These are phyloP conservation scores for Nerophis lumbriciformis DNA, from an alignment of 2,113 vertebrate species.

Conservation along the genomic window DNA sequence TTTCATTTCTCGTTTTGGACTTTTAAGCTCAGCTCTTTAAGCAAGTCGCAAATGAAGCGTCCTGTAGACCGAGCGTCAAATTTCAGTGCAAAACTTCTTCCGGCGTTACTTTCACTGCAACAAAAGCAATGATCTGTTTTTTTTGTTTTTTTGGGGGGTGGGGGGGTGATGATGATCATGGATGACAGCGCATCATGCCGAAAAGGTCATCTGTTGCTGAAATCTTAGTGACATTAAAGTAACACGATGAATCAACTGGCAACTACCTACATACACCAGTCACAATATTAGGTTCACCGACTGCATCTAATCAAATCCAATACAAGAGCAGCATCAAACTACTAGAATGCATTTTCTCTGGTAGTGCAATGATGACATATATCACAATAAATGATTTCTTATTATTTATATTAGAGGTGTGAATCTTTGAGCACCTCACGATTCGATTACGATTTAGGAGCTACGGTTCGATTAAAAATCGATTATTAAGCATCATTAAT, in stretches of 20 bases:
- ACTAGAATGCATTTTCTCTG: too few relatives aligned
- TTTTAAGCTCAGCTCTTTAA: not conserved
- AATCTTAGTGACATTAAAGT: conserved; percentile 50
- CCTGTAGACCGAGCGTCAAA: not conserved
- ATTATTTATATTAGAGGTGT: too few relatives aligned
- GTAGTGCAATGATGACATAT: too few relatives aligned
- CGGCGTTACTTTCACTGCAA: not conserved
- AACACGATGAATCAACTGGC: conserved; percentile 33
- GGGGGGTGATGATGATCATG: not conserved
- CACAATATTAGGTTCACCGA: not conserved
- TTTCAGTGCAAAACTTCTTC: not conserved
- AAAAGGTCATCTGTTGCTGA: conserved; percentile 42
- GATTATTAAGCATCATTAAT: too few relatives aligned
- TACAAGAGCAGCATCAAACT: too few relatives aligned
- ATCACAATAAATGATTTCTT: too few relatives aligned
- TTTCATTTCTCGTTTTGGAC: conserved; percentile 38
- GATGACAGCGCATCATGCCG: conserved; percentile 9
- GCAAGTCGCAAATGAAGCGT: conserved; percentile 40
- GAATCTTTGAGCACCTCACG: too few relatives aligned
- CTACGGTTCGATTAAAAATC: too few relatives aligned
- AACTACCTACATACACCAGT: not conserved
- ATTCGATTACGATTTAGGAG: too few relatives aligned
- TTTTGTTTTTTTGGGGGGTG: not conserved
- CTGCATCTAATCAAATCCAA: too few relatives aligned
- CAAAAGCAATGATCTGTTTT: not conserved